Evolutionary conservation across 2,113 vertebrate species (phyloP).

Genomic region (Coturnix japonica): DNA sequence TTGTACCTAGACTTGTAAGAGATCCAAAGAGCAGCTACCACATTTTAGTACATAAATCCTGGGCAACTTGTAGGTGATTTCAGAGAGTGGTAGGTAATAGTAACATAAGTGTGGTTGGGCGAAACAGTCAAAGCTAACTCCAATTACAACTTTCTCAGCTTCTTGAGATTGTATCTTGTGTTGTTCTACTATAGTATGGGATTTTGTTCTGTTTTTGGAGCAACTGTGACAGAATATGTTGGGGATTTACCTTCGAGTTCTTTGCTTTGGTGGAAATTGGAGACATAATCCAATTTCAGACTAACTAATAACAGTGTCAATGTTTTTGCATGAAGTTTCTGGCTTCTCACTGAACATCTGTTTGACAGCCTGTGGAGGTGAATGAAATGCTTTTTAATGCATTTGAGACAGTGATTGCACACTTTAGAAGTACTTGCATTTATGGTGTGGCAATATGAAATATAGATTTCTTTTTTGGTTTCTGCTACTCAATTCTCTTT

Average conservation of each 20-base stretch:
- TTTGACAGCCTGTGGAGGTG: neutral
- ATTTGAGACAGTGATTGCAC: no score
- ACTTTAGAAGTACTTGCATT: no score
- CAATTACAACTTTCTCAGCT: neutral
- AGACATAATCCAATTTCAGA: neutral
- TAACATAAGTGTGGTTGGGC: neutral
- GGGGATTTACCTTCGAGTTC: neutral
- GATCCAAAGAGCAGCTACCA: neutral
- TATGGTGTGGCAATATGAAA: neutral
- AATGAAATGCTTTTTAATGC: no score
- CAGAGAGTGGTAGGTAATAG: neutral
- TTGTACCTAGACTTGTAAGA: neutral
- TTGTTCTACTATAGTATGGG: neutral
- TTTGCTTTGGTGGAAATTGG: neutral
- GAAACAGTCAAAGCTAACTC: neutral
- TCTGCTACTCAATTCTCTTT: neutral
- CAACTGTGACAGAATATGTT: neutral
- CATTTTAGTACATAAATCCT: no score
- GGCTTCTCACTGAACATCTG: neutral
- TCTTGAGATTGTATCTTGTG: neutral
- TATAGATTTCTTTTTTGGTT: neutral
- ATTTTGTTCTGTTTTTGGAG: neutral
- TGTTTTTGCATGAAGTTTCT: neutral
- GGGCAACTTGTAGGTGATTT: neutral
- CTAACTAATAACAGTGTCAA: neutral